Evolutionary conservation across 2,888 invertebrate genomes (phyloP).

Genomic region (Pristionchus exspectatus): DNA sequence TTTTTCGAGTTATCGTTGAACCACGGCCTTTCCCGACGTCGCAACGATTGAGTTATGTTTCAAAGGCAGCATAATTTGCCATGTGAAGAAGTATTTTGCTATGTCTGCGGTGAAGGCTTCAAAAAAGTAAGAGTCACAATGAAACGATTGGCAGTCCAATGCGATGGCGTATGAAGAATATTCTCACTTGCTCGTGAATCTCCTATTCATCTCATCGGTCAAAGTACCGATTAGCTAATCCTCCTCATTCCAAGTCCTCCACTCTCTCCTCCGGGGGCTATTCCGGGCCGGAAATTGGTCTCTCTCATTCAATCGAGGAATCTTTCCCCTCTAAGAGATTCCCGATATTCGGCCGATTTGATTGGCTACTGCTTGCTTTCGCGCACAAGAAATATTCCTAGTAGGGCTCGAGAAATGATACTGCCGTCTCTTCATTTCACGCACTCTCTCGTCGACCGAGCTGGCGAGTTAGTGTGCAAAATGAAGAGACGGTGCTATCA

Average conservation of each 20-base stretch:
- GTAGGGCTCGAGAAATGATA: too few species aligned
- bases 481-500: too few species aligned
- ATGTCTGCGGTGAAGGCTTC: neutral
- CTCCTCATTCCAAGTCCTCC: neutral
- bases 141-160: too few species aligned
- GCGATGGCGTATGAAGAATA: too few species aligned
- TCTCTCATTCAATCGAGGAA: neutral
- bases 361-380: neutral
- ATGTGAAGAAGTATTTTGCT: neutral
- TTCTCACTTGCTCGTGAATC: too few species aligned
- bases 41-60: neutral
- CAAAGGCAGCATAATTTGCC: neutral
- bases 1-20: too few species aligned
- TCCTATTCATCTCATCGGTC: too few species aligned
- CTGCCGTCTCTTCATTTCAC: too few species aligned
- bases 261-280: neutral
- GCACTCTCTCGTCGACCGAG: too few species aligned
- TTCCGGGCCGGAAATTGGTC: slow-evolving; percentile 33
- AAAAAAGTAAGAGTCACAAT: neutral
- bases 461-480: too few species aligned
- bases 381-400: neutral
- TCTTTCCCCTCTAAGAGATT: neutral
- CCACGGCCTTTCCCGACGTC: neutral
- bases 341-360: neutral
- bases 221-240: too few species aligned